Base-by-base conservation (phyloP, 2,113 vertebrate species). In the Elephantulus edwardii region DNA sequence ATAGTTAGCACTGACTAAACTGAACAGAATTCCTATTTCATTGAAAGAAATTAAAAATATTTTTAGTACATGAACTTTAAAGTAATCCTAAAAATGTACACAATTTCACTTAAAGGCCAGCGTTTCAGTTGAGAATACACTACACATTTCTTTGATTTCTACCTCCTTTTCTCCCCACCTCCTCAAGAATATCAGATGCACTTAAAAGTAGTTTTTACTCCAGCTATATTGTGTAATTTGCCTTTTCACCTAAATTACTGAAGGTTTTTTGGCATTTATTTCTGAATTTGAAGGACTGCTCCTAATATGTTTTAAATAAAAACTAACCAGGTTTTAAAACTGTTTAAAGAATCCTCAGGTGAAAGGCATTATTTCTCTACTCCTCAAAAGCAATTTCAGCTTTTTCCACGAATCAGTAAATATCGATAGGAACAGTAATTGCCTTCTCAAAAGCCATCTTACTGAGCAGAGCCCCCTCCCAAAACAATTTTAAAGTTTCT, bases 31-130 rank as follows among this genome's bases (percentile, higher is more conserved):
- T 93, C 28, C 68, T 70, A 85, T 33, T 60, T 93, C 85, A 92
- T 92, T 81, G 85, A 79, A 89, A 96, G 71, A 19, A 91, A 76
- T 20, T 75, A 26, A 78, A 93, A 90, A 88, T 89, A 92, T 56
- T 64, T 91, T 80, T 48, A 91, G 30, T 17, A 50, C 52, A 81
- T 91, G 83, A 52, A 54, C 13, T 93, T 77, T 90, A 68, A 90
- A 91, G 28, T 35, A 58, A 86, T 76, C 40, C 38, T 60, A 88
- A 70, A 93, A 79, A 85, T 35, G 60, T 56, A 46, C 88, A 48
- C 24, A 76, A 52, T 54, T 91, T 60, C 66, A 90, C 74, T 70
- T 44, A 66, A 6, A 77, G 11, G 9, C 66, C 44, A 46, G 52
- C 17, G 88, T 68, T 85, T 74, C 84, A 90, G 44, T 68, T 83